phyloP scores from a whole-genome alignment of 2,888 invertebrate genomes.

The Drosophila borborema region DNA sequence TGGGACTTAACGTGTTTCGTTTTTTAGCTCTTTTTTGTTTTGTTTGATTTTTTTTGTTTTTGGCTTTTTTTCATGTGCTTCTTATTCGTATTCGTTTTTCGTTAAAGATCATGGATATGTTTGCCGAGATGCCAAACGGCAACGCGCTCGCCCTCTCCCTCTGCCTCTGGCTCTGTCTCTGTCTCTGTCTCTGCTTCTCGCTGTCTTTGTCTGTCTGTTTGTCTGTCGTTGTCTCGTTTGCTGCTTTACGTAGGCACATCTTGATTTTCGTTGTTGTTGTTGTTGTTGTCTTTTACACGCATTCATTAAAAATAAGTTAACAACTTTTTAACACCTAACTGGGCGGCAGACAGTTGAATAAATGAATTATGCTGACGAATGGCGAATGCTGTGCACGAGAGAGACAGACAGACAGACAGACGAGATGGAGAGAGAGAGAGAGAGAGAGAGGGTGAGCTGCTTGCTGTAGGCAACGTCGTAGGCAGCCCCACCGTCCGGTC shows the following conservation, averaged over 20 bases:
- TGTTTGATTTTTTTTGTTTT: conserved; percentile 7
- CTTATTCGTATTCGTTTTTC: conserved; percentile 34
- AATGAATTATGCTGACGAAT: conserved; percentile 81
- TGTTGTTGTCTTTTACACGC: conserved; percentile 67
- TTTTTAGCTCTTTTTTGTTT: conserved; percentile 11
- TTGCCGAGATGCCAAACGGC: conserved; percentile 68
- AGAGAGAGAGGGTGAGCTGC: not conserved
- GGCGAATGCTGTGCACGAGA: conserved; percentile 38
- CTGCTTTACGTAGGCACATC: conserved; percentile 58
- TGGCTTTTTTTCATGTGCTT: conserved; percentile 33
- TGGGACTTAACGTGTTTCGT: conserved; percentile 52
- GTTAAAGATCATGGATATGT: conserved; percentile 77
- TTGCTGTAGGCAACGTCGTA: conserved; percentile 12
- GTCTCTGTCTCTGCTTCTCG: not conserved
- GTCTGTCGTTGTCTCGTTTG: conserved; percentile 37
- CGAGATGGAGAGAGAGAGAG: not conserved
- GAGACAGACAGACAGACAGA: not conserved
- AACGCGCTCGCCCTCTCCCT: conserved; percentile 18
- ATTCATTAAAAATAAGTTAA: conserved; percentile 83
- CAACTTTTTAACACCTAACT: conserved; percentile 84
- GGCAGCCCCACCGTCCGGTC: conserved; percentile 13
- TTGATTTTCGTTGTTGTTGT: conserved; percentile 49
- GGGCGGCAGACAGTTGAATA: conserved; percentile 81
- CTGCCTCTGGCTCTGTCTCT: not conserved
- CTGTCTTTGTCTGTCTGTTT: conserved; percentile 8